phyloP scores from a whole-genome alignment of 1,140 invertebrate genomes.

The Linepithema humile region DNA sequence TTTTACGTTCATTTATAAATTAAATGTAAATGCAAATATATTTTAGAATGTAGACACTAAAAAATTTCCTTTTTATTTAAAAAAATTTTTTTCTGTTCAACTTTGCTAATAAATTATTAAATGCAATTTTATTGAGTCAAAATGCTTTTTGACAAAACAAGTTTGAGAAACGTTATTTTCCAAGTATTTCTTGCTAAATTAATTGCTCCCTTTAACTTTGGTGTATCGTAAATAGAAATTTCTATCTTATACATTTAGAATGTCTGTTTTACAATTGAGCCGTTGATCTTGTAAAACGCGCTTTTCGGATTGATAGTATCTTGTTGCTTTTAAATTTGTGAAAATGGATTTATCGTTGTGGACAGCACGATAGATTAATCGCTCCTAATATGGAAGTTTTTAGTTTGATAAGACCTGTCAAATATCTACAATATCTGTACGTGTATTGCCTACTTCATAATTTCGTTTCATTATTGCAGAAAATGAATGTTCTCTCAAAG shows the following conservation, averaged over 20 bases:
- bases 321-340: slow-evolving; percentile 34
- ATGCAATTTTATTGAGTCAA: not conserved
- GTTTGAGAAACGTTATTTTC: slow-evolving; percentile 67
- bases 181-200: slow-evolving; percentile 39
- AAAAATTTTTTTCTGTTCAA: not conserved
- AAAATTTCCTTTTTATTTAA: not conserved
- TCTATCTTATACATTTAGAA: slow-evolving; percentile 59
- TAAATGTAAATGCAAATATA: not conserved
- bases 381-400: slow-evolving; percentile 45
- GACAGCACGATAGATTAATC: slow-evolving; percentile 65
- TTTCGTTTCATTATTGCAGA: slow-evolving; percentile 41
- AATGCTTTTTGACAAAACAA: slow-evolving; percentile 9
- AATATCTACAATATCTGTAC: slow-evolving; percentile 34
- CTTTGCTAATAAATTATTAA: not conserved
- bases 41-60: not conserved
- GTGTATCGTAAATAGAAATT: slow-evolving; percentile 54
- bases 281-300: slow-evolving; percentile 61
- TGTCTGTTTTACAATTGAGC: slow-evolving; percentile 42
- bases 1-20: slow-evolving; percentile 1
- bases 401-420: slow-evolving; percentile 55
- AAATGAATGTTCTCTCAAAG: slow-evolving; percentile 53
- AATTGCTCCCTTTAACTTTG: slow-evolving; percentile 42
- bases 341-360: slow-evolving; percentile 53
- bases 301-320: slow-evolving; percentile 49
- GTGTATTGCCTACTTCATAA: slow-evolving; percentile 36